Evolutionary conservation across 2,888 invertebrate species (phyloP).

Genomic region (Hydropsyche betteni): DNA sequence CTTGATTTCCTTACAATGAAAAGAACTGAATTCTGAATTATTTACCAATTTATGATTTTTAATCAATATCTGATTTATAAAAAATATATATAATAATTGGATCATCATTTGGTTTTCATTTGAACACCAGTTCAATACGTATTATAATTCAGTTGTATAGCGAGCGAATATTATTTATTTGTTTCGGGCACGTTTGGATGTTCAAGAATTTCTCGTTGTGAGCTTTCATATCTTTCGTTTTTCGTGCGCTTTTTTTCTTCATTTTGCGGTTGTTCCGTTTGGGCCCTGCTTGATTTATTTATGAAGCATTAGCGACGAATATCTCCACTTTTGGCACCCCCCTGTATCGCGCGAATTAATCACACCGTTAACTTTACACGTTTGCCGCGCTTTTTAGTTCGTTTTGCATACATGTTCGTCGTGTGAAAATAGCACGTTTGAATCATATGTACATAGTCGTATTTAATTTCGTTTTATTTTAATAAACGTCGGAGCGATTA

Average conservation of each 20-base stretch:
- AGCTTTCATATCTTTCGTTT: no score
- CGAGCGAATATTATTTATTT: no score
- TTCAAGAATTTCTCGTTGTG: slow-evolving; percentile 5
- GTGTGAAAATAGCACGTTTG: not conserved
- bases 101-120: no score
- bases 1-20: no score
- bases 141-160: no score
- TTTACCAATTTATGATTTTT: no score
- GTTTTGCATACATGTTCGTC: not conserved
- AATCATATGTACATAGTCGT: not conserved
- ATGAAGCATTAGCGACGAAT: slow-evolving; percentile 17
- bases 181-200: not conserved
- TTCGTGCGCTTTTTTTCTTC: not conserved
- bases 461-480: not conserved
- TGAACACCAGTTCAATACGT: no score
- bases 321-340: slow-evolving; percentile 27
- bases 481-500: no score
- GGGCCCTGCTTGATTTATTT: not conserved
- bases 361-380: not conserved
- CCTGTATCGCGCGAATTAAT: slow-evolving; percentile 18
- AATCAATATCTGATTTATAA: no score
- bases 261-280: not conserved
- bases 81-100: no score
- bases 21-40: no score
- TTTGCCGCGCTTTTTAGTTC: not conserved